Conservation (phyloP, 2,113 vertebrate species). For the Pteropus alecto region DNA sequence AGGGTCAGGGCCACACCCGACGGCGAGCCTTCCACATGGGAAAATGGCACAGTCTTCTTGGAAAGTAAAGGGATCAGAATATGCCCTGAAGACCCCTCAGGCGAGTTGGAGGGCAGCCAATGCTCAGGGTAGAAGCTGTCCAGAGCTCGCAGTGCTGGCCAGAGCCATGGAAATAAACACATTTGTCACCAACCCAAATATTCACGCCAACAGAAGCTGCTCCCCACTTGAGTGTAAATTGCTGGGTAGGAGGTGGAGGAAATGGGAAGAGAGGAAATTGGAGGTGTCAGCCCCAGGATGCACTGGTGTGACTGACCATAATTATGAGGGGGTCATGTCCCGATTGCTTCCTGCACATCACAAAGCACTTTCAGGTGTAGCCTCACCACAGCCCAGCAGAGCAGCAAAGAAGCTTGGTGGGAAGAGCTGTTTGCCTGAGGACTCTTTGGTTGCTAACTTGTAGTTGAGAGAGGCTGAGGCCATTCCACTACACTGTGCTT, state of each 20-base stretch:
- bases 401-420: not conserved
- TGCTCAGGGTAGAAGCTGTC: constrained; percentile 76
- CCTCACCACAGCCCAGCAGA: not conserved
- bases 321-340: not conserved
- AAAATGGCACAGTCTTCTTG: constrained; percentile 79
- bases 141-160: constrained; percentile 76
- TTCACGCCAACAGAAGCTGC: constrained; percentile 71
- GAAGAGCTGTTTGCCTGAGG: not conserved
- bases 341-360: not conserved
- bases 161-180: constrained; percentile 73
- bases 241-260: constrained; percentile 53
- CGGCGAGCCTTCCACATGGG: constrained; percentile 73
- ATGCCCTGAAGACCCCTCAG: constrained; percentile 69
- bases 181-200: constrained; percentile 72
- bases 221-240: constrained; percentile 52
- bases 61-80: constrained; percentile 76
- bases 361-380: not conserved
- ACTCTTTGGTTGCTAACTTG: not conserved
- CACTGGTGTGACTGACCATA: not conserved
- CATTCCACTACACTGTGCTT: not conserved
- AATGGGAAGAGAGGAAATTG: constrained; percentile 59
- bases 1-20: constrained; percentile 68
- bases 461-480: not conserved
- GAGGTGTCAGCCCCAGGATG: not conserved
- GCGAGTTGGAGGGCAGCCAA: constrained; percentile 80